phyloP scores from a whole-genome alignment of 2,113 vertebrate genomes.

The Phodopus roborovskii region DNA sequence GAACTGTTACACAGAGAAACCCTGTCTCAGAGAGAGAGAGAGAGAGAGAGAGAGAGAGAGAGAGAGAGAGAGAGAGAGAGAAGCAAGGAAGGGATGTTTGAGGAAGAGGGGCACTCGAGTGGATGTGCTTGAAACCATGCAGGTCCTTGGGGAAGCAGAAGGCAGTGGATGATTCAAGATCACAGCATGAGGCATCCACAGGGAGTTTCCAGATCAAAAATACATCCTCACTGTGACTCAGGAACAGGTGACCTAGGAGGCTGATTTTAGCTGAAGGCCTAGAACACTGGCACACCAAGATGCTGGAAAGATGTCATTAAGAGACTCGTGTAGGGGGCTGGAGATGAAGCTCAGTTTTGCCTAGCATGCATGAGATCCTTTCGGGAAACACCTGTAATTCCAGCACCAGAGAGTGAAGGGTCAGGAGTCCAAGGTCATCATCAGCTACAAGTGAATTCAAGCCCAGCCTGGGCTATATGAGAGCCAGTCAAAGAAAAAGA shows the following conservation, averaged over 20 bases:
- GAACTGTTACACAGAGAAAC: no score
- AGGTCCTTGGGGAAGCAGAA: background rate
- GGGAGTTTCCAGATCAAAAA: constrained; percentile 46
- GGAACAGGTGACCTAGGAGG: rapidly evolving
- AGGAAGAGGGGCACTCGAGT: background rate
- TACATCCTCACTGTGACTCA: constrained; percentile 45
- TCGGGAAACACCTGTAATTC: background rate
- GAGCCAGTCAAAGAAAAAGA: background rate
- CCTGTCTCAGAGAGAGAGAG: no score
- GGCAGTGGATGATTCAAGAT: constrained; percentile 28
- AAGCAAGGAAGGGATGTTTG: background rate
- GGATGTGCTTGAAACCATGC: background rate
- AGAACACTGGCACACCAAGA: background rate
- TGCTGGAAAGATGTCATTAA: background rate
- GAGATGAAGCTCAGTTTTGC: background rate
- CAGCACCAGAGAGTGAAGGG: background rate
- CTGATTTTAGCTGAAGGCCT: background rate
- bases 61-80: no score
- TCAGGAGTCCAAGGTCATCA: background rate
- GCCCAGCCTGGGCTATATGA: background rate
- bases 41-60: no score
- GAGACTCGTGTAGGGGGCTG: background rate
- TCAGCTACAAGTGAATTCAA: background rate
- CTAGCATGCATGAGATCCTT: background rate
- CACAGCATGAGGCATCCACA: background rate